Conservation (phyloP, 2,113 vertebrate genomes). For the Boleophthalmus pectinirostris region DNA sequence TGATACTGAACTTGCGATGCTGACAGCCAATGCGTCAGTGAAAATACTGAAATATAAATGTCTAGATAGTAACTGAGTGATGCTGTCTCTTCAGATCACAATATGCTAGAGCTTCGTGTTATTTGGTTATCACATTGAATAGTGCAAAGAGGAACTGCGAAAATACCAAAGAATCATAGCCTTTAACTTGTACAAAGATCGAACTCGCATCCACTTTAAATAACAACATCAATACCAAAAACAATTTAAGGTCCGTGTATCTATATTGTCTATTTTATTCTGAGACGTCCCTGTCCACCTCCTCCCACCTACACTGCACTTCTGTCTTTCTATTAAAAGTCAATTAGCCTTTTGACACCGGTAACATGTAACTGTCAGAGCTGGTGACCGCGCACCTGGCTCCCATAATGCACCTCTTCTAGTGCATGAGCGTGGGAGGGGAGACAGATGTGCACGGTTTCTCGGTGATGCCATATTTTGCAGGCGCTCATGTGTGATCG, state of each 20-base stretch:
- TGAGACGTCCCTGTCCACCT: not conserved
- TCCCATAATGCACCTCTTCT: constrained; percentile 8
- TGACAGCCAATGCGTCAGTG: not conserved
- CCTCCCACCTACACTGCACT: not conserved
- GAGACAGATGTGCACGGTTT: constrained; percentile 5
- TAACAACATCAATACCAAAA: not conserved
- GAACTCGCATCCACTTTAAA: not conserved
- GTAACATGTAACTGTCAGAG: constrained; percentile 24
- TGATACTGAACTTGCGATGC: not conserved
- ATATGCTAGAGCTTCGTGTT: not conserved
- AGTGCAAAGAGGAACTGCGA: not conserved
- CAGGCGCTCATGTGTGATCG: constrained; percentile 6
- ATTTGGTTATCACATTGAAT: not conserved
- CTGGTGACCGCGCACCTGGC: constrained; percentile 22
- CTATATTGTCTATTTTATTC: not conserved
- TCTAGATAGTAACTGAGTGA: no score
- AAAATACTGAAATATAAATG: not conserved
- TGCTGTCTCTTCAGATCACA: not conserved
- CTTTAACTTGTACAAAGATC: not conserved
- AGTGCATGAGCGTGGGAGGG: not conserved
- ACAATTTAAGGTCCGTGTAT: not conserved
- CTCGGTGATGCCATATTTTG: not conserved
- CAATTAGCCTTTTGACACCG: constrained; percentile 41
- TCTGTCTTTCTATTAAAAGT: constrained; percentile 20
- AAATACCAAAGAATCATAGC: not conserved